phyloP scores from a whole-genome alignment of 2,797 vertebrate species.

The Falco novaeseelandiae region DNA sequence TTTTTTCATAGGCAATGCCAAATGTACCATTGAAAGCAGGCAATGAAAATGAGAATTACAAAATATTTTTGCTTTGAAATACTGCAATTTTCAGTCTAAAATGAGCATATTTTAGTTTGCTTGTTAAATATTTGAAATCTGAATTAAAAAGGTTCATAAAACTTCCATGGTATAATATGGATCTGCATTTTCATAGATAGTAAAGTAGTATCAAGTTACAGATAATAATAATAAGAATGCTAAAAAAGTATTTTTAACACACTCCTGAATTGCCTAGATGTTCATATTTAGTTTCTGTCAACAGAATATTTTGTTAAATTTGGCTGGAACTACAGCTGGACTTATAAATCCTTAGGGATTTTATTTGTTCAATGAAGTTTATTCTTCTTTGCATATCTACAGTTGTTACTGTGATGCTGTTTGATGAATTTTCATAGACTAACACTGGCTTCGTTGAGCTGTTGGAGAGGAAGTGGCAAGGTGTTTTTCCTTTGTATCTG shows the following conservation, averaged over 20 bases:
- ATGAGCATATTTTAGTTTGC: neutral
- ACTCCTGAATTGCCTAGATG: neutral
- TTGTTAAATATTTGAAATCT: neutral
- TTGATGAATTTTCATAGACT: neutral
- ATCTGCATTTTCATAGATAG: neutral
- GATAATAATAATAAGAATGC: neutral
- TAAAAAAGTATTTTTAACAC: neutral
- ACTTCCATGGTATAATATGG: accelerated
- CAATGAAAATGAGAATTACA: neutral
- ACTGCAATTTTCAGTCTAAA: neutral
- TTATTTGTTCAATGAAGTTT: neutral
- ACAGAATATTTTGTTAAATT: neutral
- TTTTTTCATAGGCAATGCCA: neutral
- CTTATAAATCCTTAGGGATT: neutral
- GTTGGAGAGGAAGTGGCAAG: neutral
- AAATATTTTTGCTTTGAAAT: neutral
- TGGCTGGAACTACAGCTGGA: neutral
- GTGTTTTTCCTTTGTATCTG: neutral
- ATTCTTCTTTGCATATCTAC: neutral
- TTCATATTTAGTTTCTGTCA: neutral
- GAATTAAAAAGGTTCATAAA: neutral
- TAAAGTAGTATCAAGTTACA: neutral
- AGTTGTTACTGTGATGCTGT: neutral
- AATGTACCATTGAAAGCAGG: neutral
- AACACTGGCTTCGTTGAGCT: neutral